A percentile compares a stretch with the other conserved stretches of the same genome.
Evolutionary conservation across 1,140 invertebrate genomes (phyloP).

Genomic region (Lineus longissimus): DNA sequence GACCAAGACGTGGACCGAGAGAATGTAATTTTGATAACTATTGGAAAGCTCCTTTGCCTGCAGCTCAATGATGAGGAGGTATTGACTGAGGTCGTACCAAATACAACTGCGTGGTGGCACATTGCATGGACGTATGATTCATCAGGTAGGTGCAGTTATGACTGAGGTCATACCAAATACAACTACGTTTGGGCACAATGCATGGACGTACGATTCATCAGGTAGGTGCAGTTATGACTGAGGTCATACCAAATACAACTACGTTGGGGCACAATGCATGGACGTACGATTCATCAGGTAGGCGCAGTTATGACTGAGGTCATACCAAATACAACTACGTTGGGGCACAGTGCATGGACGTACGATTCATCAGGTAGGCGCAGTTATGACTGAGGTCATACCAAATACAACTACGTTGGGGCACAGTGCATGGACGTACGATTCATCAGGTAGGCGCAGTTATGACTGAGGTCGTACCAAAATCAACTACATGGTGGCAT

Average conservation of each 20-base stretch:
- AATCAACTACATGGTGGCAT: too few species aligned
- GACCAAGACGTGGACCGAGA: constrained; percentile 12
- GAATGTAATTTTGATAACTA: constrained; percentile 22
- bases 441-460: too few species aligned
- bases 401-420: too few species aligned
- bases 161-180: constrained; percentile 28
- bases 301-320: constrained; percentile 26
- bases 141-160: constrained; percentile 22
- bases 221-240: constrained; percentile 30
- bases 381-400: too few species aligned
- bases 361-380: constrained; percentile 33
- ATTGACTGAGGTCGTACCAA: constrained; percentile 26
- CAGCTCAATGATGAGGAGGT: constrained; percentile 27
- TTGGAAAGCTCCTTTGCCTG: constrained; percentile 34
- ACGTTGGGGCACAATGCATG: constrained; percentile 41
- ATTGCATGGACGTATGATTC: constrained; percentile 44
- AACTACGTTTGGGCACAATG: constrained; percentile 38
- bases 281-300: constrained; percentile 39
- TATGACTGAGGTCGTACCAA: too few species aligned
- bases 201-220: constrained; percentile 40
- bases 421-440: too few species aligned
- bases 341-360: constrained; percentile 44
- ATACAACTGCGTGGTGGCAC: constrained; percentile 35
- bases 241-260: constrained; percentile 24
- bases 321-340: constrained; percentile 24